A percentile compares a stretch with the other conserved stretches of the same genome.
These are phyloP conservation scores for Habroteleia sp. DNA, from an alignment of 2,888 invertebrate species.

Conservation along the genomic window DNA sequence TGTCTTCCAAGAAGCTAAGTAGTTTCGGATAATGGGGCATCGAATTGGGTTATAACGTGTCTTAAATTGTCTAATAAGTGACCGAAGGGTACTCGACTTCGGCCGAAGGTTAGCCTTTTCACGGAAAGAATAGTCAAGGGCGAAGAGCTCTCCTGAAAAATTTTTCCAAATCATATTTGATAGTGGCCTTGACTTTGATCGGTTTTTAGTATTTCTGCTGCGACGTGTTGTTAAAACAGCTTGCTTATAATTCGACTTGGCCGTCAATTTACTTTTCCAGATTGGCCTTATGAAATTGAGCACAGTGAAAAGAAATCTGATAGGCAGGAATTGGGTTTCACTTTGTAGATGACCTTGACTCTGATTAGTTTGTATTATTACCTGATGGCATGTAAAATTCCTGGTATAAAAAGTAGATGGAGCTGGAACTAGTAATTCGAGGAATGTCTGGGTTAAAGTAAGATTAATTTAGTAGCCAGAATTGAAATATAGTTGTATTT, in stretches of 20 bases:
- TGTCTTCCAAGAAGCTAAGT: constrained; percentile 75
- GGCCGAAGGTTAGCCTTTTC: constrained; percentile 70
- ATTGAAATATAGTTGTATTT: constrained; percentile 14
- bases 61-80: constrained; percentile 80
- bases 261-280: constrained; percentile 47
- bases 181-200: constrained; percentile 54
- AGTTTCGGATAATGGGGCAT: constrained; percentile 75
- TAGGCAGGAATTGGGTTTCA: constrained; percentile 46
- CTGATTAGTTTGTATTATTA: constrained; percentile 57
- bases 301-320: constrained; percentile 46
- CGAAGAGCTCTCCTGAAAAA: constrained; percentile 43
- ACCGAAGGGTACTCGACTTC: constrained; percentile 72
- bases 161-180: constrained; percentile 41
- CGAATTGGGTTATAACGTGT: constrained; percentile 79
- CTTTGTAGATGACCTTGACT: constrained; percentile 41
- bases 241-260: constrained; percentile 23
- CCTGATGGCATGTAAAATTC: constrained; percentile 44
- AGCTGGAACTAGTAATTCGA: background rate
- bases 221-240: constrained; percentile 28
- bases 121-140: constrained; percentile 65
- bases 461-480: constrained; percentile 8
- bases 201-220: constrained; percentile 46
- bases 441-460: constrained; percentile 24
- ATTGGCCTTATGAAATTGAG: constrained; percentile 29
- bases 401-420: constrained; percentile 10